Conservation (phyloP, 1,140 invertebrate species). For the Ostrea denselamellosa region DNA sequence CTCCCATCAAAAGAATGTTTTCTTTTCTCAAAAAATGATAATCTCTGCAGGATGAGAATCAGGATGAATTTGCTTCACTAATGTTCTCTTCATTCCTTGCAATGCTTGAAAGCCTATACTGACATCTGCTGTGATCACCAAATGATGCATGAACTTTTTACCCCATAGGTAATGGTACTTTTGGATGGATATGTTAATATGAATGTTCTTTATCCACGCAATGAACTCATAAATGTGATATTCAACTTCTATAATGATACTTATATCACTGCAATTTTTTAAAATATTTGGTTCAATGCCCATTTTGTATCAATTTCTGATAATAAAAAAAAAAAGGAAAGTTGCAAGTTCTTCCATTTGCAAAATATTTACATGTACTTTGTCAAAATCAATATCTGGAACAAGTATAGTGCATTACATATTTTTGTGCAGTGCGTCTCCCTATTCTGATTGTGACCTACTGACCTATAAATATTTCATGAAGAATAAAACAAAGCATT, state of each 20-base stretch:
- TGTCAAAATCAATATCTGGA: neutral
- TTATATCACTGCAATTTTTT: neutral
- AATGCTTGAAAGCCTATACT: neutral
- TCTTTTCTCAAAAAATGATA: conserved; percentile 34
- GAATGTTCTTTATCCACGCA: neutral
- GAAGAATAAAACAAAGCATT: neutral
- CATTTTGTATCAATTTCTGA: conserved; percentile 21
- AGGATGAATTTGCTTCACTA: neutral
- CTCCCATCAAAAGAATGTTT: conserved; percentile 18
- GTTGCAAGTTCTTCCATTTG: neutral
- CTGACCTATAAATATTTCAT: neutral
- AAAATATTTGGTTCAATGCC: conserved; percentile 9
- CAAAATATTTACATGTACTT: neutral
- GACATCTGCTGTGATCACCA: conserved; percentile 8
- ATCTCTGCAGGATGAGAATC: conserved; percentile 8
- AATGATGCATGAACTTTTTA: conserved; percentile 33
- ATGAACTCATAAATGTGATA: conserved; percentile 9
- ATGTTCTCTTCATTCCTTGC: conserved; percentile 1
- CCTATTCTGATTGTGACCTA: no score
- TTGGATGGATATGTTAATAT: conserved; percentile 5
- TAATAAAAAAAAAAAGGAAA: neutral
- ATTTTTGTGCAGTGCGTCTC: no score
- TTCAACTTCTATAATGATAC: conserved; percentile 6
- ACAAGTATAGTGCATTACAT: neutral
- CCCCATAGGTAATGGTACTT: conserved; percentile 11